Conservation (phyloP, 2,797 vertebrate genomes). For the Lemur catta region DNA sequence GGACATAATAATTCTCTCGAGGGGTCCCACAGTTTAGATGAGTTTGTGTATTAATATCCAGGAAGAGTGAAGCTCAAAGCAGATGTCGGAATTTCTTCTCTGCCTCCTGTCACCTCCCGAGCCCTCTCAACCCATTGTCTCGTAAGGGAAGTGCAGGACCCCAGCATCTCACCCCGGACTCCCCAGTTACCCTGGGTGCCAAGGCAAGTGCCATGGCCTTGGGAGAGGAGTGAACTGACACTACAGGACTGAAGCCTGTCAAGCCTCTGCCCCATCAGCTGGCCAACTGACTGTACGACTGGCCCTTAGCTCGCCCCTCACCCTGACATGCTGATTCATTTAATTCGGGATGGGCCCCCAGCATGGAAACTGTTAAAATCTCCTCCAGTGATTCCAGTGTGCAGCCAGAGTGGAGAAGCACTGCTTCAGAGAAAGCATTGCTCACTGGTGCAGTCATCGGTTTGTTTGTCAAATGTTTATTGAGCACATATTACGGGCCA, state of each 20-base stretch:
- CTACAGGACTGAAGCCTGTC: background rate
- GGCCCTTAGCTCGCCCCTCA: background rate
- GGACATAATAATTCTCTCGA: background rate
- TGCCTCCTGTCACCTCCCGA: background rate
- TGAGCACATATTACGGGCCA: background rate
- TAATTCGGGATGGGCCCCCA: rapidly evolving
- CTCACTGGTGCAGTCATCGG: rapidly evolving
- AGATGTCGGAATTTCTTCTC: background rate
- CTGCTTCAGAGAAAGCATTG: background rate
- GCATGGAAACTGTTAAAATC: rapidly evolving
- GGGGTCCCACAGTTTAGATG: background rate
- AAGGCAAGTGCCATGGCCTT: rapidly evolving
- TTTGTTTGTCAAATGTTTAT: background rate
- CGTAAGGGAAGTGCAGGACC: background rate
- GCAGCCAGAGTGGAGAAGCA: background rate
- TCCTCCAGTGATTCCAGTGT: rapidly evolving
- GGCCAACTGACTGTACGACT: too few species aligned
- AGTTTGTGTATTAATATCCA: too few species aligned
- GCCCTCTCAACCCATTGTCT: background rate
- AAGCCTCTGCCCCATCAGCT: background rate
- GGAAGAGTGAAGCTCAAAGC: background rate
- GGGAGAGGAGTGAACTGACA: rapidly evolving
- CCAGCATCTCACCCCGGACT: rapidly evolving
- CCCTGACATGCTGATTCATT: rapidly evolving
- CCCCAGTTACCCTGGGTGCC: background rate